phyloP scores from a whole-genome alignment of 2,113 vertebrate species.

The Polyodon spathula region DNA sequence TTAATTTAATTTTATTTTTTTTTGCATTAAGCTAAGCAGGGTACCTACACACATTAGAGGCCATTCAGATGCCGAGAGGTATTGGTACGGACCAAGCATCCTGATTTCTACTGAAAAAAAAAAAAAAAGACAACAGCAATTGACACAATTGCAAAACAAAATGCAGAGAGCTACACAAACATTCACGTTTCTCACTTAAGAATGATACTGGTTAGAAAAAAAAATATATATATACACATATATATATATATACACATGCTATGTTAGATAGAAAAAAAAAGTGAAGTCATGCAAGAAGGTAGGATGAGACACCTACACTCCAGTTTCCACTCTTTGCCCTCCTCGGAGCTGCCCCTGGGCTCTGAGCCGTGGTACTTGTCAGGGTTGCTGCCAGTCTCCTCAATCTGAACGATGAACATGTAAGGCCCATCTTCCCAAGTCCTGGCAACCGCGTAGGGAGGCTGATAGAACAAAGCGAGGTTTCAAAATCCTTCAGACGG shows the following conservation, averaged over 20 bases:
- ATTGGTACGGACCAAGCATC: conserved; percentile 50
- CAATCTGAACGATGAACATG: conserved; percentile 35
- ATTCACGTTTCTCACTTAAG: no score
- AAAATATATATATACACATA: no score
- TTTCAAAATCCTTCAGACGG: neutral
- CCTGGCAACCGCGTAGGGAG: conserved; percentile 9
- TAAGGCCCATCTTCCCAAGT: conserved; percentile 48
- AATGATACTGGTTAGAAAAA: no score
- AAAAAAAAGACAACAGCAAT: conserved; percentile 10
- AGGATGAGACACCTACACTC: conserved; percentile 26
- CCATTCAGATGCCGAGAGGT: conserved; percentile 61
- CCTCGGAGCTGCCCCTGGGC: neutral
- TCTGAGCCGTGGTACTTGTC: no score
- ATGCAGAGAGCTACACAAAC: no score
- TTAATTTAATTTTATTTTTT: no score
- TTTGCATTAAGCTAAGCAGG: neutral
- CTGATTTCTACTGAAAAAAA: conserved; percentile 48
- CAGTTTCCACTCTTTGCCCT: conserved; percentile 20
- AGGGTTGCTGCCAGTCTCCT: neutral
- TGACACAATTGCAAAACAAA: neutral
- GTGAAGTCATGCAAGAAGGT: neutral
- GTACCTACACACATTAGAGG: conserved; percentile 62
- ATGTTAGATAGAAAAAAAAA: neutral
- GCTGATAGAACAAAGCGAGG: neutral
- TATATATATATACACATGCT: no score